Base-by-base conservation (phyloP, 2,113 vertebrate species). In the Mastomys natalensis region DNA sequence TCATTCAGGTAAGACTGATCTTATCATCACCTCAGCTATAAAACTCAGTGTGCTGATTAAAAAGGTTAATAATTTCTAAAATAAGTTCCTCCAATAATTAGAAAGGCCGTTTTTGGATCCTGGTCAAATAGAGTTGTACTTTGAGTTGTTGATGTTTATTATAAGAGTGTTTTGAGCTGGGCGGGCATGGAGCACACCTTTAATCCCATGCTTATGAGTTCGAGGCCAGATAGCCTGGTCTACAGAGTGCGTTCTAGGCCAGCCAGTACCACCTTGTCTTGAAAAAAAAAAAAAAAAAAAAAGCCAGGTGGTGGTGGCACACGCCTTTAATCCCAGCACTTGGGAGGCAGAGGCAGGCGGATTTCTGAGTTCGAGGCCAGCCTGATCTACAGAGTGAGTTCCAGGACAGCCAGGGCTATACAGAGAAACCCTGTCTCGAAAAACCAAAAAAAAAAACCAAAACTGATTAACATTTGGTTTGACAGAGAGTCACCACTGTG, bases 1-100 rank as follows among this genome's bases (percentile, higher is more conserved):
- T 99, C 94, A 98, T 99, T 87, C 99, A 99, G 99, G 99, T 99
- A 98, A 98, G 98, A 87, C n/a, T 7, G 45, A n/a, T 48, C 31
- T 73, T 53, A 12, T 78, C 96, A 21, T 34, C 22, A 31, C 89
- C n/a, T 80, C 48, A 68, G 40, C 45, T 58, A 29, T 43, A 17
- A 77, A 94, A 81, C 5, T 66, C 19, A 40, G 15, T 45, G 68
- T 15, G 13, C 76, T 26, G 82, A 80, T 60, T n/a, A 86, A 84
- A 51, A 96, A 81, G 2, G 34, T 66, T 24, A 43, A 40, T 87
- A 91, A 60, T 89, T 94, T 78, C 34, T 74, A 58, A 85, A 91
- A 73, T 85, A 43, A 66, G 16, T 92, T 94, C 87, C 82, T 93
- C 55, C 24, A 80, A 37, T 62, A 87, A 81, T 68, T 34, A 4